Base-by-base conservation (phyloP, 1,140 invertebrate species). In the Zaprionus ornatus region DNA sequence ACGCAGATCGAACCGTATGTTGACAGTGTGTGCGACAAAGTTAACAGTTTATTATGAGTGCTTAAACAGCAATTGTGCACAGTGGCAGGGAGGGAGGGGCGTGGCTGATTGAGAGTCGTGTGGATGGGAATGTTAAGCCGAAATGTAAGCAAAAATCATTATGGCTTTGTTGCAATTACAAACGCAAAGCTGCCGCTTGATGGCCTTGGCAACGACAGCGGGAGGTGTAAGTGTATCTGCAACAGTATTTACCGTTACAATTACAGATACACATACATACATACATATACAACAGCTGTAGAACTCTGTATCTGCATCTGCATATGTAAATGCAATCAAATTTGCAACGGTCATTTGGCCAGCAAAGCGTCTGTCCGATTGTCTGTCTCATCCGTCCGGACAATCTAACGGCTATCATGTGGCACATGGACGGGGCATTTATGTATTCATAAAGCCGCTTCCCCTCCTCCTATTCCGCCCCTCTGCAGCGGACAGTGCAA, bases 301-400 rank as follows among this genome's bases (percentile, higher is more conserved):
- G 40, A 17, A 9, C n/a, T 42, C 2, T 77, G 74, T 67, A 57
- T 73, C 61, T 67, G 69, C 62, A 66, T 77, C 70, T 84, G 84
- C 80, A 87, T 87, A 87, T 87, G 84, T 80, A 88, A 88, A 88
- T 84, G 84, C 84, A 88, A 87, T 87, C 80, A 88, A 83, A 87
- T 87, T 87, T 83, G 77, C 84, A 80, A 87, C 80, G 84, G 84
- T 88, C 83, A 86, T 86, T 86, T 86, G 83, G 83, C 80, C 80
- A 84, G 80, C 74, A 77, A 75, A 59, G 52, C 67, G 45, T 21
- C 45, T 21, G 45, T 19, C 52, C 25, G 15, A 2, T 25, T 85
- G 69, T 78, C 77, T 74, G 80, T 74, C 65, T n/a, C 77, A 62
- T 27, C 59, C 67, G 73, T 71, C 67, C 73, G 80, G 74, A 77